These are phyloP conservation scores for Galerucella pusilla DNA, from an alignment of 2,888 invertebrate species.

Conservation along the genomic window DNA sequence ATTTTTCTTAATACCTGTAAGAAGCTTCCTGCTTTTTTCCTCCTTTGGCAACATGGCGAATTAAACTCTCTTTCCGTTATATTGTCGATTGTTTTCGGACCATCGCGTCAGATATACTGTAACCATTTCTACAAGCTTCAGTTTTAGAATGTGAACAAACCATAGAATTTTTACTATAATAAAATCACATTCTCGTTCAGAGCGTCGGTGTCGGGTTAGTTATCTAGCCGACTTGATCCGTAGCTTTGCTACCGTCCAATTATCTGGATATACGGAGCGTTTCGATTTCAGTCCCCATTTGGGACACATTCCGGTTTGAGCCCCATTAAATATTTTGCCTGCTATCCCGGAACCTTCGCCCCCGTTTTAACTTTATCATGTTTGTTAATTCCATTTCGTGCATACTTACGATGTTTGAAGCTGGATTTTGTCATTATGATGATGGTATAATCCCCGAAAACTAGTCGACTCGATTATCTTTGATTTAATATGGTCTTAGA, in stretches of 20 bases:
- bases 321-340: constrained; percentile 56
- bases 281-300: constrained; percentile 62
- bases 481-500: too few relatives aligned
- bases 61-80: constrained; percentile 49
- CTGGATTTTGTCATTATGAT: neutral
- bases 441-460: neutral
- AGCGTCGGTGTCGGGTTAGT: constrained; percentile 60
- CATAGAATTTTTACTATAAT: constrained; percentile 49
- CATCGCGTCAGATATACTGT: constrained; percentile 60
- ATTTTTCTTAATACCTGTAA: neutral
- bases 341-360: constrained; percentile 37
- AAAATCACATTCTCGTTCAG: constrained; percentile 58
- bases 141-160: constrained; percentile 56
- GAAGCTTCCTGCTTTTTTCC: constrained; percentile 10
- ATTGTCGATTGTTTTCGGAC: constrained; percentile 63
- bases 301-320: constrained; percentile 60
- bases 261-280: constrained; percentile 65
- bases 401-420: constrained; percentile 17
- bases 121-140: constrained; percentile 57
- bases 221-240: constrained; percentile 64
- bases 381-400: constrained; percentile 40
- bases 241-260: constrained; percentile 64
- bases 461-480: too few relatives aligned
- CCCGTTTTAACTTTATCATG: constrained; percentile 43
- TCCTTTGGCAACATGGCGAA: constrained; percentile 19